Evolutionary conservation across 2,113 vertebrate species (phyloP), one percentile per base, ranked within the genome.

Genomic region (Morphnarchus princeps): DNA sequence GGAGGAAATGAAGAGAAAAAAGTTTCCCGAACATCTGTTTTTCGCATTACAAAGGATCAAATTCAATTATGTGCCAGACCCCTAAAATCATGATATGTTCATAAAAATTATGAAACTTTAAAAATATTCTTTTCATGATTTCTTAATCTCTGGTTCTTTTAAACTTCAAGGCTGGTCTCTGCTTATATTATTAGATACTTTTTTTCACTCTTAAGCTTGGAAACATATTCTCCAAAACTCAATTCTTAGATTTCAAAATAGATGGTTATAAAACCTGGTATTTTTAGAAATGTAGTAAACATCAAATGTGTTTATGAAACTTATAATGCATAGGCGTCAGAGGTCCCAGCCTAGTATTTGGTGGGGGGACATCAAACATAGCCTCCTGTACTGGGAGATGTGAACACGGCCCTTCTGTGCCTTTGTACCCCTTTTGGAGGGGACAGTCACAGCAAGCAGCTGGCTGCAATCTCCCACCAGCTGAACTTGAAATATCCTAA

Each of bases 1-100:
- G 34, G n/a, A 94, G 93, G 91, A 95, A 94, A 59, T 32, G 55
- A 93, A 76, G 72, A 85, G 63, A 84, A 93, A 82, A 91, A 90
- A 45, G 17, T n/a, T 87, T 93, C 77, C 70, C 3, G 3, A 36
- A 79, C 87, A 90, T 95, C 89, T 93, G 90, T 80, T 94, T 26
- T 61, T 94, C 70, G 34, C n/a, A 72, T 88, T 90, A 86, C n/a
- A 82, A 83, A 71, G 55, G 42, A 78, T 89, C 31, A 92, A 77
- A 89, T 87, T 92, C 34, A 90, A 19, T 92, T 88, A 91, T 49
- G 21, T 49, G 9, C 8, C 36, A 89, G 86, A 58, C 9, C 5
- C 26, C 15, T 36, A 40, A 89, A 66, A 31, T 50, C 50, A 73
- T 45, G 13, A 50, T 31, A 61, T 49, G 13, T 38, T 73, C 45